A percentile compares a stretch with the other conserved stretches of the same genome.
These are phyloP conservation scores for Nymphalis urticae DNA, from an alignment of 2,888 invertebrate species.

Conservation along the genomic window DNA sequence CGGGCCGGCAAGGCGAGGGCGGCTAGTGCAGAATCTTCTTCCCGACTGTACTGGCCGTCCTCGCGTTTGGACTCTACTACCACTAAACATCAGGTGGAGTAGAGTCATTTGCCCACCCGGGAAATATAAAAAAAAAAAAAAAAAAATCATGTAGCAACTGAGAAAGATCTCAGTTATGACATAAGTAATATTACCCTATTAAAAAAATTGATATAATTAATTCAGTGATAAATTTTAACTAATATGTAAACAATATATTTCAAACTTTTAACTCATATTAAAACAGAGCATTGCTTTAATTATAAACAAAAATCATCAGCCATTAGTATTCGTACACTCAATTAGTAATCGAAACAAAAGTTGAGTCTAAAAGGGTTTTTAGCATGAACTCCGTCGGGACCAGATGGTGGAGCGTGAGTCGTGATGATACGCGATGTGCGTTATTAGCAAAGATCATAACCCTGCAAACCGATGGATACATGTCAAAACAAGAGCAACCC, in stretches of 20 bases:
- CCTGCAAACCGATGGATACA: constrained; percentile 54
- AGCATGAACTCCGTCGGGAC: constrained; percentile 38
- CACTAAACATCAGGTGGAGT: too few relatives aligned
- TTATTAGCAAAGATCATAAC: constrained; percentile 67
- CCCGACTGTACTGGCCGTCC: too few relatives aligned
- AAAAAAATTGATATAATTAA: too few relatives aligned
- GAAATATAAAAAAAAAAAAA: too few relatives aligned
- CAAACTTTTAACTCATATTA: background rate
- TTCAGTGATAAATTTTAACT: too few relatives aligned
- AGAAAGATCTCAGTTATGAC: too few relatives aligned
- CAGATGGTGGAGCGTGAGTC: constrained; percentile 17
- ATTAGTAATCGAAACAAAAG: constrained; percentile 43
- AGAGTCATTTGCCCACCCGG: too few relatives aligned
- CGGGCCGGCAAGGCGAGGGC: too few relatives aligned
- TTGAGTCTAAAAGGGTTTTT: constrained; percentile 41
- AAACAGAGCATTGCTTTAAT: background rate
- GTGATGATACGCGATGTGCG: constrained; percentile 44
- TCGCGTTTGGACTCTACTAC: too few relatives aligned
- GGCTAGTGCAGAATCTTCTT: too few relatives aligned
- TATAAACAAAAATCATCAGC: constrained; percentile 14
- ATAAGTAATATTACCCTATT: too few relatives aligned
- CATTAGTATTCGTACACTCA: constrained; percentile 39
- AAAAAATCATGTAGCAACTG: too few relatives aligned
- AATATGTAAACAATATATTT: background rate
- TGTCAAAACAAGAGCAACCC: constrained; percentile 57